Base-by-base conservation (phyloP, 2,113 vertebrate species). In the Neoarius graeffei region DNA sequence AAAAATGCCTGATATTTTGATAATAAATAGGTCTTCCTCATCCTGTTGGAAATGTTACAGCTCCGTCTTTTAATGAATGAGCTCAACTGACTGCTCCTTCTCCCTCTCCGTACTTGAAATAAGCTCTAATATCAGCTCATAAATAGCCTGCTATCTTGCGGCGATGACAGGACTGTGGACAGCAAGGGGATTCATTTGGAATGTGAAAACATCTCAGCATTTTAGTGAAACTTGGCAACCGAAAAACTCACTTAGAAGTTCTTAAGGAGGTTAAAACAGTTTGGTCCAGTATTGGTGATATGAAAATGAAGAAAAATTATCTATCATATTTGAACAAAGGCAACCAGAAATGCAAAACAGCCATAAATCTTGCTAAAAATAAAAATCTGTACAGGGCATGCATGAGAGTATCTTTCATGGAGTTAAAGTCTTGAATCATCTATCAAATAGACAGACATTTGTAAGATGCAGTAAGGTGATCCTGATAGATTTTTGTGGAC, bases 41-140 rank as follows among this genome's bases (percentile, higher is more conserved):
- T 60, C n/a, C 35, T 77, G 69, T 60, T 50, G 69, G 35, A 76
- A 59, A 77, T 77, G 48, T 54, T 80, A 79, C 74, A 79, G n/a
- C 42, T 64, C 73, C 0, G 13, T 85, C 27, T 69, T 59, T 81
- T 54, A 77, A 14, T 54, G 23, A 54, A 54, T n/a, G 10, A 54
- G 74, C 20, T n/a, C 8, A 74, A 74, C 19, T 48, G 71, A 74
- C 71, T 48, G 71, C 19, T 74, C 17, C 35, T 19, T 48, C 42
- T 74, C 71, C 17, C 42, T 50, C 6, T 0, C 71, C 3, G 8
- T 23, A 50, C 8, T 8, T 71, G 17, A 35, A 8, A 50, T 23
- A 10, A 74, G 71, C 35, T 74, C 35, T 74, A 20, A 73, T 42
- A 74, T 74, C 27, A 71, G 67, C 14, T 35, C 19, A 74, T 48